These are phyloP conservation scores for Antheraea mylitta DNA, from an alignment of 1,140 invertebrate genomes.

Conservation along the genomic window DNA sequence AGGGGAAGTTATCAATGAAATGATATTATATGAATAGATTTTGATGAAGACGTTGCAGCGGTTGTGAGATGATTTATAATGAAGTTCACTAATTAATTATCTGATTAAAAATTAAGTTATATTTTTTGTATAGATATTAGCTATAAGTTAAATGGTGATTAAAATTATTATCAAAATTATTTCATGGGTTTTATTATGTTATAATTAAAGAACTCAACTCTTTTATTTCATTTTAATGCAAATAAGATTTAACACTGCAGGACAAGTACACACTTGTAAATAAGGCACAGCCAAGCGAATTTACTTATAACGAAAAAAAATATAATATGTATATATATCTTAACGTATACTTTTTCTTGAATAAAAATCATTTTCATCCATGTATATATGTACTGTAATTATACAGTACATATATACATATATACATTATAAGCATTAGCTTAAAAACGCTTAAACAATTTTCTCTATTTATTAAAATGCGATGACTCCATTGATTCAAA, in stretches of 20 bases:
- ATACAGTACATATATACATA: no score
- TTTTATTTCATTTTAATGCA: constrained; percentile 1
- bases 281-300: constrained; percentile 60
- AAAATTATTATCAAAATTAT: constrained; percentile 60
- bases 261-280: constrained; percentile 8
- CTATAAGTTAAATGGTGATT: constrained; percentile 70
- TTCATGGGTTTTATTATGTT: constrained; percentile 34
- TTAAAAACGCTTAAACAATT: constrained; percentile 8
- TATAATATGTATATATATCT: constrained; percentile 11
- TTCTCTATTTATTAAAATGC: constrained; percentile 56
- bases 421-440: background rate
- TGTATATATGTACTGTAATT: no score
- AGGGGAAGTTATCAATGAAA: constrained; percentile 30
- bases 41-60: constrained; percentile 68
- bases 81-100: constrained; percentile 76
- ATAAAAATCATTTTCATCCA: background rate
- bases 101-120: constrained; percentile 74
- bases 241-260: background rate
- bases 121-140: constrained; percentile 71
- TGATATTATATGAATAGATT: constrained; percentile 55
- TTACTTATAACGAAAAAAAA: constrained; percentile 18
- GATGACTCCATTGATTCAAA: constrained; percentile 66
- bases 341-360: constrained; percentile 10
- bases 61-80: constrained; percentile 77
- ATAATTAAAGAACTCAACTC: constrained; percentile 12